phyloP scores from a whole-genome alignment of 2,113 vertebrate species.

The Baryphthengus martii region DNA sequence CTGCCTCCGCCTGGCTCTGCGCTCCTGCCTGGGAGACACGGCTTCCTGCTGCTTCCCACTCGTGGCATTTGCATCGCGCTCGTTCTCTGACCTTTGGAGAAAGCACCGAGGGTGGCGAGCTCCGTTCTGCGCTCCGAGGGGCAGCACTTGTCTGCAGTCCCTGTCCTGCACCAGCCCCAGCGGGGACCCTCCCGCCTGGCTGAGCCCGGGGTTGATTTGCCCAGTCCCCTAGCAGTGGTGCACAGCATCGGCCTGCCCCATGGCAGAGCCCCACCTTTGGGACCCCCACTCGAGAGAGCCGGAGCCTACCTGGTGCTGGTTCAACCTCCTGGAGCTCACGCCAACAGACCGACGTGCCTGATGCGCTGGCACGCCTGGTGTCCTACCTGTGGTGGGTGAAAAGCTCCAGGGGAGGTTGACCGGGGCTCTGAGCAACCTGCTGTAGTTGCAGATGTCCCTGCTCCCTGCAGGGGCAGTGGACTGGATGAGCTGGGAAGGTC shows the following conservation, averaged over 20 bases:
- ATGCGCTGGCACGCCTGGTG: not conserved
- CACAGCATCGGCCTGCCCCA: not conserved
- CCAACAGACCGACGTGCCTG: not conserved
- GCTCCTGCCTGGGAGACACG: not conserved
- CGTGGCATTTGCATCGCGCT: not conserved
- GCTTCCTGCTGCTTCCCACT: slow-evolving; percentile 34
- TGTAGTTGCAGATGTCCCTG: not conserved
- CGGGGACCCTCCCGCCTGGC: too few relatives aligned
- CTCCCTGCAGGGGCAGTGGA: not conserved
- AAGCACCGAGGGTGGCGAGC: fast-evolving
- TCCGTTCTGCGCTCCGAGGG: not conserved
- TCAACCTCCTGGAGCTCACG: fast-evolving
- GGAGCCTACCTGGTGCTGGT: too few relatives aligned
- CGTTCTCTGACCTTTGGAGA: not conserved
- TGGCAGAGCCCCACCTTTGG: fast-evolving
- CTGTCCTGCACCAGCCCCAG: not conserved
- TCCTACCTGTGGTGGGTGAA: too few relatives aligned
- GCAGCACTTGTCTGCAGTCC: too few relatives aligned
- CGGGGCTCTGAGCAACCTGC: too few relatives aligned
- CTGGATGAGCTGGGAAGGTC: not conserved
- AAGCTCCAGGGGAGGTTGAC: too few relatives aligned
- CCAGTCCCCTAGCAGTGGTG: fast-evolving
- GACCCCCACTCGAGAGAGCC: not conserved
- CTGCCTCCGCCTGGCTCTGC: not conserved
- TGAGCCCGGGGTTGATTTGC: not conserved